Conservation (phyloP, 2,113 vertebrate species). For the Pteruthius melanotis region DNA sequence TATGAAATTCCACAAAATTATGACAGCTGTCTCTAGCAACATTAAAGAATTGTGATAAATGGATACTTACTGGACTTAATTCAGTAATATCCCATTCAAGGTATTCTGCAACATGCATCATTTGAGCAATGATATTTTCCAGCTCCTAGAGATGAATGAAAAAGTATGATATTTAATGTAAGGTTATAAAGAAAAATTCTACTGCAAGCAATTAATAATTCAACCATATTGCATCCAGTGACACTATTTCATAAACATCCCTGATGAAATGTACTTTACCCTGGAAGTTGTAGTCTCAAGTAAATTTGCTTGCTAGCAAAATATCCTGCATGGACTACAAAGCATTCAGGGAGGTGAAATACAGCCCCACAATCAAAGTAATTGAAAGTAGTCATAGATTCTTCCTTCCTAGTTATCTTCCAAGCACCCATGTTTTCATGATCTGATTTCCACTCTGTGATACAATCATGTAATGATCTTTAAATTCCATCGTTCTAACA, state of each 20-base stretch:
- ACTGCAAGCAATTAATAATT: neutral
- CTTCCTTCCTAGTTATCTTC: neutral
- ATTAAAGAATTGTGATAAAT: neutral
- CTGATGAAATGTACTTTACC: neutral
- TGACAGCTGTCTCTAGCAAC: neutral
- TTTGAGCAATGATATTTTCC: slow-evolving; percentile 84
- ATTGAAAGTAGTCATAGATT: neutral
- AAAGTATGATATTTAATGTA: neutral
- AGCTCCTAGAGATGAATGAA: slow-evolving; percentile 67
- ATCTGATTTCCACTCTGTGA: neutral
- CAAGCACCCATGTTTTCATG: neutral
- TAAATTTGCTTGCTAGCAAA: neutral
- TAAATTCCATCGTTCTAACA: neutral
- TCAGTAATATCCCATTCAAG: slow-evolving; percentile 90
- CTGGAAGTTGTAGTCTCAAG: neutral
- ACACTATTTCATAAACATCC: neutral
- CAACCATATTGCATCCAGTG: neutral
- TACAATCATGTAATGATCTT: neutral
- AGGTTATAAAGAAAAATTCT: neutral
- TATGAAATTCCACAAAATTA: neutral
- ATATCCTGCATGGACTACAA: neutral
- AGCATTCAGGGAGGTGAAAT: neutral
- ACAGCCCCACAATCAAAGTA: neutral
- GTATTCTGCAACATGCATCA: slow-evolving; percentile 87
- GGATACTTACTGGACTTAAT: slow-evolving; percentile 84